phyloP scores from a whole-genome alignment of 2,888 invertebrate species.

The Scaptomyza polygonia region DNA sequence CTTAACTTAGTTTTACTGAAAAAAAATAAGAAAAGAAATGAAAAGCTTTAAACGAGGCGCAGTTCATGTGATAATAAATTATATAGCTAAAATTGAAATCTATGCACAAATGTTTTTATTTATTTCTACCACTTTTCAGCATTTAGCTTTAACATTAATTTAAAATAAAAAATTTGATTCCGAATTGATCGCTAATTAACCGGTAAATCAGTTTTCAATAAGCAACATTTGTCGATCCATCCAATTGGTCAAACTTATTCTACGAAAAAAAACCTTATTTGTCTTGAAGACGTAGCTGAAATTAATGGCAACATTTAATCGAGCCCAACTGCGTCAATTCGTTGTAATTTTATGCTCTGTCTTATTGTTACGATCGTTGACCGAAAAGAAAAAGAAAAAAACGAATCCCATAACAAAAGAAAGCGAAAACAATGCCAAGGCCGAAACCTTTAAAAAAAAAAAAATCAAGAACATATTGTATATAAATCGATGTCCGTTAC shows the following conservation, averaged over 20 bases:
- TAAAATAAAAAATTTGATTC: neutral
- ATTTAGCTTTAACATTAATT: neutral
- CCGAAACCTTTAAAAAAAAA: slow-evolving; percentile 43
- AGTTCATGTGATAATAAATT: slow-evolving; percentile 78
- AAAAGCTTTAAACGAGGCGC: slow-evolving; percentile 59
- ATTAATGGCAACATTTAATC: slow-evolving; percentile 7
- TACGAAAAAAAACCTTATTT: slow-evolving; percentile 7
- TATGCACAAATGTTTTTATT: slow-evolving; percentile 24
- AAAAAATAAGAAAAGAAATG: slow-evolving; percentile 16
- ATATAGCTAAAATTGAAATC: slow-evolving; percentile 60
- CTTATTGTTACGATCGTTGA: slow-evolving; percentile 38
- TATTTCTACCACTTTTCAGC: neutral
- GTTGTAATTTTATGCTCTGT: slow-evolving; percentile 47
- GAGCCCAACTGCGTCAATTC: slow-evolving; percentile 29
- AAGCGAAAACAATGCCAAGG: slow-evolving; percentile 79
- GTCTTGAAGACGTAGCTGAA: slow-evolving; percentile 6
- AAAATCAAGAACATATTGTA: slow-evolving; percentile 1
- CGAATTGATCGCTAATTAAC: slow-evolving; percentile 2
- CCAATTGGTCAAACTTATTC: slow-evolving; percentile 45
- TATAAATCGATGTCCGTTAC: slow-evolving; percentile 42
- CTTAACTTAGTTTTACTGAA: slow-evolving; percentile 55
- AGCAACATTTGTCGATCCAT: neutral
- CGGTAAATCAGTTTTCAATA: slow-evolving; percentile 13
- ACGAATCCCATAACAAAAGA: slow-evolving; percentile 61
- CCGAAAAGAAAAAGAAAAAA: slow-evolving; percentile 10